phyloP scores from a whole-genome alignment of 2,113 vertebrate genomes.

The Lota lota region DNA sequence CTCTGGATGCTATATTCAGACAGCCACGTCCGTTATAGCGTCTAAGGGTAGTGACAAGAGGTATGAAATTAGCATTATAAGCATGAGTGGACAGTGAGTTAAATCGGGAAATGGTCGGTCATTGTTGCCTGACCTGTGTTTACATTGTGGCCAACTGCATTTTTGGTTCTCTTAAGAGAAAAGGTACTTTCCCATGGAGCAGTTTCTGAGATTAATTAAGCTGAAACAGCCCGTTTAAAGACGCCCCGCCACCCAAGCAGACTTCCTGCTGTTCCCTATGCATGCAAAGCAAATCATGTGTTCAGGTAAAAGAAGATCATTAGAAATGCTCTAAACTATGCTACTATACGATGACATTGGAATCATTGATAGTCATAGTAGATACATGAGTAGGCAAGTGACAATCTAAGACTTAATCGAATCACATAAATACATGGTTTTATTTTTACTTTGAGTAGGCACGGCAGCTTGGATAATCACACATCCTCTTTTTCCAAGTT shows the following conservation, averaged over 20 bases:
- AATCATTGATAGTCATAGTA: no score
- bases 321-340: no score
- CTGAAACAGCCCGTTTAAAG: neutral
- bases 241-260: neutral
- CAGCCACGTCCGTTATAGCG: constrained; percentile 38
- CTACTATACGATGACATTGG: no score
- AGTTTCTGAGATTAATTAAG: constrained; percentile 55
- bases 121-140: constrained; percentile 57
- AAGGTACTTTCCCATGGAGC: constrained; percentile 65
- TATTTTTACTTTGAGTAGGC: no score
- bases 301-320: no score
- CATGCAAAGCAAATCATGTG: no score
- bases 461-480: no score
- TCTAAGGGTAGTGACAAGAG: constrained; percentile 33
- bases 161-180: constrained; percentile 53
- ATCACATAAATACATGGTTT: no score
- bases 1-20: constrained; percentile 55
- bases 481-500: no score
- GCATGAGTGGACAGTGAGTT: constrained; percentile 63
- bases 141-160: constrained; percentile 61
- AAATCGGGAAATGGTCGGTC: constrained; percentile 62
- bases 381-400: no score
- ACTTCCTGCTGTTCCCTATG: no score
- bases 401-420: no score
- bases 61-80: constrained; percentile 48